These are phyloP conservation scores for Notodonta dromedarius DNA, from an alignment of 2,888 invertebrate genomes.

Conservation along the genomic window DNA sequence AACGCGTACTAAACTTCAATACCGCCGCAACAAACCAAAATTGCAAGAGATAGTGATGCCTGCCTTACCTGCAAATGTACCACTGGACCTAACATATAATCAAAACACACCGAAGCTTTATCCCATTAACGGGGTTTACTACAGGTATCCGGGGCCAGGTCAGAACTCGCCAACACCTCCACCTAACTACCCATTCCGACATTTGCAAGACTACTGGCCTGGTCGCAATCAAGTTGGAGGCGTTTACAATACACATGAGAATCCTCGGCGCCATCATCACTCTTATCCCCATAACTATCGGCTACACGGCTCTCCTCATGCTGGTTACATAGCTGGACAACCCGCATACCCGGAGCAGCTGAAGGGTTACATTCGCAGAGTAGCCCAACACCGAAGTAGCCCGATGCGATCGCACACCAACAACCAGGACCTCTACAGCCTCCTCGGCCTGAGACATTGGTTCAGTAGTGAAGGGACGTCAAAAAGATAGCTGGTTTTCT, in stretches of 20 bases:
- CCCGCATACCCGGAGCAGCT: slow-evolving; percentile 59
- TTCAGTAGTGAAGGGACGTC: slow-evolving; percentile 76
- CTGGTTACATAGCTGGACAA: slow-evolving; percentile 51
- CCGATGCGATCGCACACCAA: slow-evolving; percentile 58
- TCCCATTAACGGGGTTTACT: slow-evolving; percentile 60
- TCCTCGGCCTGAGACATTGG: slow-evolving; percentile 78
- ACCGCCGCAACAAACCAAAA: slow-evolving; percentile 71
- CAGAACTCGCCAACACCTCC: slow-evolving; percentile 70
- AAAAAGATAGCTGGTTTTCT: slow-evolving; percentile 72
- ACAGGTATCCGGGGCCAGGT: slow-evolving; percentile 74
- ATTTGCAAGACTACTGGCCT: slow-evolving; percentile 78
- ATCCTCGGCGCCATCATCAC: slow-evolving; percentile 77
- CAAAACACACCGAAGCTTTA: slow-evolving; percentile 38
- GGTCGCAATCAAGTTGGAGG: slow-evolving; percentile 69
- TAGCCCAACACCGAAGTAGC: slow-evolving; percentile 56
- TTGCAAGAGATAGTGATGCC: slow-evolving; percentile 41
- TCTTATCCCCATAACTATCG: slow-evolving; percentile 71
- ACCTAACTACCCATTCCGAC: slow-evolving; percentile 73
- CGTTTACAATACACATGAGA: slow-evolving; percentile 71
- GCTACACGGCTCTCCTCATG: slow-evolving; percentile 60
- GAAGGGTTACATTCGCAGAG: slow-evolving; percentile 61
- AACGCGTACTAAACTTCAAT: slow-evolving; percentile 75
- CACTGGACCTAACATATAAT: slow-evolving; percentile 36
- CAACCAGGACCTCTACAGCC: slow-evolving; percentile 75
- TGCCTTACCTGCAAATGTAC: slow-evolving; percentile 29